Evolutionary conservation across 2,797 vertebrate species (phyloP).

Genomic region (Myripristis murdjan): DNA sequence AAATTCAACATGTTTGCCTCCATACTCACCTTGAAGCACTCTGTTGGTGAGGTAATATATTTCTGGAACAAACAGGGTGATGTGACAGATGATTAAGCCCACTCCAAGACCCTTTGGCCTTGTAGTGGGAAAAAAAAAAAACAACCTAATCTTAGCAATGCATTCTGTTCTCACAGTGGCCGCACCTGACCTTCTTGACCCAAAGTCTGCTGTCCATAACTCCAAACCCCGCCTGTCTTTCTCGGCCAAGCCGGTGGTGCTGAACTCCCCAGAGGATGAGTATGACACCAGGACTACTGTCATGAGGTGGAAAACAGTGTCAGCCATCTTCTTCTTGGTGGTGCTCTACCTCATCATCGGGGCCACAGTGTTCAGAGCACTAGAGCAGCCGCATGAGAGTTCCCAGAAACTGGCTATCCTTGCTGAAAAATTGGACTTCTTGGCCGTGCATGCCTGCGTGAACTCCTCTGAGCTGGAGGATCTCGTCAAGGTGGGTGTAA

Average conservation of each 20-base stretch:
- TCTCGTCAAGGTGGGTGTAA: conserved; percentile 91
- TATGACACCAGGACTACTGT: conserved; percentile 91
- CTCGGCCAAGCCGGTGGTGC: conserved; percentile 92
- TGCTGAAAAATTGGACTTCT: conserved; percentile 92
- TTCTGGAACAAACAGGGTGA: not conserved
- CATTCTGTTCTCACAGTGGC: conserved; percentile 89
- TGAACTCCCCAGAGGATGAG: conserved; percentile 90
- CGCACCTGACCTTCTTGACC: conserved; percentile 98
- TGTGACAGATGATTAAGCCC: not conserved
- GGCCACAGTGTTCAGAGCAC: conserved; percentile 94
- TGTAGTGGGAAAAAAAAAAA: not conserved
- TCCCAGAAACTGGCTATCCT: conserved; percentile 92
- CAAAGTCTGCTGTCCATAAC: conserved; percentile 95
- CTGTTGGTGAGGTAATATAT: not conserved
- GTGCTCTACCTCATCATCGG: conserved; percentile 96
- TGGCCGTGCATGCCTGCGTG: conserved; percentile 91
- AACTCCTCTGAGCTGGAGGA: conserved; percentile 95
- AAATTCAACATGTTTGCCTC: no score
- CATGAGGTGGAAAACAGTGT: conserved; percentile 99
- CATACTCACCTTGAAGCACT: no score
- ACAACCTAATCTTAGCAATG: not conserved
- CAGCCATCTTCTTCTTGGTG: conserved; percentile 97
- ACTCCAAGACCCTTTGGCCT: no score
- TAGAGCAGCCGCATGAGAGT: conserved; percentile 97
- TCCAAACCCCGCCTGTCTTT: conserved; percentile 96